These are phyloP conservation scores for Drosophila tristis DNA, from an alignment of 1,140 invertebrate genomes.

Conservation along the genomic window DNA sequence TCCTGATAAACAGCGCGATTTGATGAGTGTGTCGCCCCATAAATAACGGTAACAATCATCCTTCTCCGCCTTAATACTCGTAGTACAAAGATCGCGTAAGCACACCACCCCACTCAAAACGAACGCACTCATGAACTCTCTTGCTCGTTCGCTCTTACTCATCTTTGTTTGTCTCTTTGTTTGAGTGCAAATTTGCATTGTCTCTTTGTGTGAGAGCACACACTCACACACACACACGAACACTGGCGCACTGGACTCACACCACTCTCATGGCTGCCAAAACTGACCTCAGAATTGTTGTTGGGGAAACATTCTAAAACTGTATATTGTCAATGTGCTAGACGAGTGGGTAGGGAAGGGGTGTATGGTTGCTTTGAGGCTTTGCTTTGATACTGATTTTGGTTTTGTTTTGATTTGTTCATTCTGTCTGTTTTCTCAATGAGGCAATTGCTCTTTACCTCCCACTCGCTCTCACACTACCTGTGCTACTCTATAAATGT, in stretches of 20 bases:
- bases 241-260: neutral
- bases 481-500: no score
- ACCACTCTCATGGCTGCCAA: constrained; percentile 26
- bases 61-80: constrained; percentile 15
- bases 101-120: constrained; percentile 22
- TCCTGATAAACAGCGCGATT: no score
- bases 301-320: constrained; percentile 34
- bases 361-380: no score
- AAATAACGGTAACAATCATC: neutral
- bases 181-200: constrained; percentile 44
- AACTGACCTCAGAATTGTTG: constrained; percentile 54
- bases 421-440: no score
- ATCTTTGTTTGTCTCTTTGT: constrained; percentile 27
- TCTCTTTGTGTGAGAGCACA: constrained; percentile 29
- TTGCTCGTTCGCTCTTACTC: neutral
- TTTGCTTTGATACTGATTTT: constrained; percentile 14
- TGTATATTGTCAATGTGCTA: constrained; percentile 48
- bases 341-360: neutral
- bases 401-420: neutral
- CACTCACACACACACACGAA: neutral
- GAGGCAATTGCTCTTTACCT: no score
- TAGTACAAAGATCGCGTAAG: constrained; percentile 33
- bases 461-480: no score
- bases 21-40: no score
- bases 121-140: neutral